A percentile compares a stretch with the other conserved stretches of the same genome.
Evolutionary conservation across 2,888 invertebrate species (phyloP).

Genomic region (Cremastobaeus sp.): DNA sequence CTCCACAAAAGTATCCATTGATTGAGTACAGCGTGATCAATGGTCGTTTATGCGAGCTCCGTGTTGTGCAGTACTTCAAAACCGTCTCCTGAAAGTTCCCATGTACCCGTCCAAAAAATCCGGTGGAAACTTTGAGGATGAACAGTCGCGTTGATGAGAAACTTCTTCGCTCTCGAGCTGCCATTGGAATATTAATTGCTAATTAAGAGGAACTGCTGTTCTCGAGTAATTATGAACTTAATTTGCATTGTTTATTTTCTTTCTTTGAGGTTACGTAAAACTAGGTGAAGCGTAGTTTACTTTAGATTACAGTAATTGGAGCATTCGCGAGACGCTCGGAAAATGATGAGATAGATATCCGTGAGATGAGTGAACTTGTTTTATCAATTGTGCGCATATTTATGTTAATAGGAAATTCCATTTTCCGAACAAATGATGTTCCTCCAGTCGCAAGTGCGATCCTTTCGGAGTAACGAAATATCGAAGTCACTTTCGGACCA

Average conservation of each 20-base stretch:
- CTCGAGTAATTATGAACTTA: too few species aligned
- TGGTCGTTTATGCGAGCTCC: conserved; percentile 22
- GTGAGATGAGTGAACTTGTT: background rate
- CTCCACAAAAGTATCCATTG: conserved; percentile 11
- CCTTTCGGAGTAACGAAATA: conserved; percentile 28
- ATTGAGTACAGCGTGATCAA: conserved; percentile 20
- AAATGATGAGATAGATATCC: background rate
- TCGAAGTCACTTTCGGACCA: conserved; percentile 56
- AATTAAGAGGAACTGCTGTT: conserved; percentile 27
- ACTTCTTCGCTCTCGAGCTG: conserved; percentile 10
- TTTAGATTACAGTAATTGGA: too few species aligned
- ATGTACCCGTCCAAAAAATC: conserved; percentile 31
- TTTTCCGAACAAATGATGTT: conserved; percentile 33
- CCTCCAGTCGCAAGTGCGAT: conserved; percentile 12
- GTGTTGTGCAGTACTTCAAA: conserved; percentile 8
- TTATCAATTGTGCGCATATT: conserved; percentile 6
- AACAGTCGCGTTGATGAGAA: conserved; percentile 28
- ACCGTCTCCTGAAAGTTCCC: conserved; percentile 26
- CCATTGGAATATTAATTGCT: conserved; percentile 27
- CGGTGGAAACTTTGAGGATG: conserved; percentile 19
- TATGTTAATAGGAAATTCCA: conserved; percentile 34
- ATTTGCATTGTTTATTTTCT: too few species aligned
- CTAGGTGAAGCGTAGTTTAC: conserved; percentile 13
- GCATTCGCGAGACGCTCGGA: too few species aligned
- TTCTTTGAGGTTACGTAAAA: conserved; percentile 17